These are phyloP conservation scores for Progne subis DNA, from an alignment of 2,113 vertebrate genomes.

Conservation along the genomic window DNA sequence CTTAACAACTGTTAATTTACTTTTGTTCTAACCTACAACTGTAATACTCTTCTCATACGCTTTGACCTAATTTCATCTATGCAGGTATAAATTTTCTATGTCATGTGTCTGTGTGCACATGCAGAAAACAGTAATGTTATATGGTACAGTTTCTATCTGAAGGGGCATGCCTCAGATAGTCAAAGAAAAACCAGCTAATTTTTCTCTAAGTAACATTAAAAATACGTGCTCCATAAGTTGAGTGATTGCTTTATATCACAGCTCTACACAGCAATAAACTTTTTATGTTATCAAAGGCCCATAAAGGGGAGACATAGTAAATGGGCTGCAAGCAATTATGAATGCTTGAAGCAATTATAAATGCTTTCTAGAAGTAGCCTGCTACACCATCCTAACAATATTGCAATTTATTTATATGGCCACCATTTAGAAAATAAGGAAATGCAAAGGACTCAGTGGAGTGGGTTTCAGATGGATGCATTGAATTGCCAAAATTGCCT, in stretches of 20 bases:
- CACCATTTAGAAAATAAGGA: not conserved
- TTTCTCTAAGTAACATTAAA: not conserved
- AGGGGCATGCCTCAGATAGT: not conserved
- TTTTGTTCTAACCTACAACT: not conserved
- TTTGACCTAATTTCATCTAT: not conserved
- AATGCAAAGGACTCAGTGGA: not conserved
- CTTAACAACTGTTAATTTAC: not conserved
- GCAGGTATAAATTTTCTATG: not conserved
- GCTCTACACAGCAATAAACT: not conserved
- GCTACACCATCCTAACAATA: not conserved
- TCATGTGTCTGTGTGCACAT: not conserved
- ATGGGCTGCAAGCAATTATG: not conserved
- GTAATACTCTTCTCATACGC: not conserved
- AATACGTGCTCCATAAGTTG: not conserved
- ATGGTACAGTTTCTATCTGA: not conserved
- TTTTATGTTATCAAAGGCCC: not conserved
- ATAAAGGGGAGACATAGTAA: not conserved
- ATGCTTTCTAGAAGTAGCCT: not conserved
- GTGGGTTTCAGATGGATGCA: not conserved
- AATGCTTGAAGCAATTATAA: not conserved
- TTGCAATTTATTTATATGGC: not conserved
- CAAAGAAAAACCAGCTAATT: not conserved
- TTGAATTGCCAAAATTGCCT: not conserved
- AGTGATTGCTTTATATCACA: not conserved
- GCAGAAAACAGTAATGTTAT: not conserved